Percentiles rank a stretch among this genome's conserved stretches.
Conservation (phyloP, 2,888 invertebrate species). For the Erynnis tages region DNA sequence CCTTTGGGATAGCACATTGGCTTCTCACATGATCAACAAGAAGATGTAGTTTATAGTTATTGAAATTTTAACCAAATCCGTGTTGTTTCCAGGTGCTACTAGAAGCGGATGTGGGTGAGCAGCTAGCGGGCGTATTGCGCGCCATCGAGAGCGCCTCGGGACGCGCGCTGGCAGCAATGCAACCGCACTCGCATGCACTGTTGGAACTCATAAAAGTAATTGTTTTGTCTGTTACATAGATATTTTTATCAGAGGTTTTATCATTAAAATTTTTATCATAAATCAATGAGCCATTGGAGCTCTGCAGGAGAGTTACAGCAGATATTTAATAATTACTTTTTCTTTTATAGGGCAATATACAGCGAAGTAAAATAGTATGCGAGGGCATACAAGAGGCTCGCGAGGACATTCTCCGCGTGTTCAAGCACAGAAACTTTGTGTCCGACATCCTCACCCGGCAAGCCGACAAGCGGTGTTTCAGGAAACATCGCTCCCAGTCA, state of each 20-base stretch:
- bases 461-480: conserved; percentile 94
- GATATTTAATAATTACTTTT: conserved; percentile 1
- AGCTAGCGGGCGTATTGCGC: conserved; percentile 68
- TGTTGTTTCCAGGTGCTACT: conserved; percentile 81
- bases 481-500: conserved; percentile 91
- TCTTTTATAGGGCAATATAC: conserved; percentile 92
- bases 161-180: conserved; percentile 57
- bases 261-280: too few relatives aligned
- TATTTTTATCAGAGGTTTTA: background rate
- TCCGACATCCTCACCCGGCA: conserved; percentile 94
- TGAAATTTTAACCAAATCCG: too few relatives aligned
- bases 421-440: conserved; percentile 94
- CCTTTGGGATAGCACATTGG: too few relatives aligned
- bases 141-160: conserved; percentile 62
- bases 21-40: too few relatives aligned
- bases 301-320: too few relatives aligned
- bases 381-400: conserved; percentile 96
- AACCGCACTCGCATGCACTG: conserved; percentile 64
- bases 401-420: conserved; percentile 92
- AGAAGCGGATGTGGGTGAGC: conserved; percentile 78
- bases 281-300: too few relatives aligned
- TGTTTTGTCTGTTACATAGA: too few relatives aligned
- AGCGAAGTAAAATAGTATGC: conserved; percentile 94
- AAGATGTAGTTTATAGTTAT: too few relatives aligned
- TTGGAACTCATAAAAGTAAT: conserved; percentile 69